Evolutionary conservation across 2,888 invertebrate species (phyloP).

Genomic region (Himalopsyche anomala): DNA sequence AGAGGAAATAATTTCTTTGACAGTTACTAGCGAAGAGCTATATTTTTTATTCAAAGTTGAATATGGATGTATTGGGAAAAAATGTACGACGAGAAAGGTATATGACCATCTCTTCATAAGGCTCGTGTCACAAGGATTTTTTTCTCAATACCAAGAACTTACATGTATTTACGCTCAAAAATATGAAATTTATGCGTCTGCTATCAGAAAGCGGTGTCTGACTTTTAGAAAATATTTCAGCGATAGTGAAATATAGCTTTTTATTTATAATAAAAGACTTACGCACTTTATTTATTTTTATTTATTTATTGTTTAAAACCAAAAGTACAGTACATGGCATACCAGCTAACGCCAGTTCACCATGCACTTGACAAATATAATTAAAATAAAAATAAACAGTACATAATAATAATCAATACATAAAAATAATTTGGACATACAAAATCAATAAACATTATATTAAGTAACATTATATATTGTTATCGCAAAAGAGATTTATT

Average conservation of each 20-base stretch:
- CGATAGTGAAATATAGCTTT: background rate
- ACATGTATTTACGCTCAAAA: background rate
- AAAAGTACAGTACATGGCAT: no score
- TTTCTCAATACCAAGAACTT: background rate
- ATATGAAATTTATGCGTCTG: background rate
- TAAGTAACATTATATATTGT: no score
- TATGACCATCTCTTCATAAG: background rate
- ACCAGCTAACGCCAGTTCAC: no score
- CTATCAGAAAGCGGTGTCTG: background rate
- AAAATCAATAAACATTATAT: no score
- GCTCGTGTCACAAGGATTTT: background rate
- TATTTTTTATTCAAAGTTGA: background rate
- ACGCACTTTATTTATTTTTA: no score
- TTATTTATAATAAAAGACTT: no score
- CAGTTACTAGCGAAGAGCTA: background rate
- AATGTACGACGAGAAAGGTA: background rate
- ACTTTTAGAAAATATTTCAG: background rate
- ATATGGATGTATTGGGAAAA: background rate
- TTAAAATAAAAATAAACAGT: no score
- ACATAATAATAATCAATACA: no score
- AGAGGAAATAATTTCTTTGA: background rate
- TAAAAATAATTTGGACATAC: no score
- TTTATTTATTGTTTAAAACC: no score
- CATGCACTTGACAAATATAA: no score
- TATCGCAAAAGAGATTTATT: no score